A percentile compares a stretch with the other conserved stretches of the same genome.
Evolutionary conservation across 2,113 vertebrate species (phyloP).

Genomic region (Thunnus thynnus): DNA sequence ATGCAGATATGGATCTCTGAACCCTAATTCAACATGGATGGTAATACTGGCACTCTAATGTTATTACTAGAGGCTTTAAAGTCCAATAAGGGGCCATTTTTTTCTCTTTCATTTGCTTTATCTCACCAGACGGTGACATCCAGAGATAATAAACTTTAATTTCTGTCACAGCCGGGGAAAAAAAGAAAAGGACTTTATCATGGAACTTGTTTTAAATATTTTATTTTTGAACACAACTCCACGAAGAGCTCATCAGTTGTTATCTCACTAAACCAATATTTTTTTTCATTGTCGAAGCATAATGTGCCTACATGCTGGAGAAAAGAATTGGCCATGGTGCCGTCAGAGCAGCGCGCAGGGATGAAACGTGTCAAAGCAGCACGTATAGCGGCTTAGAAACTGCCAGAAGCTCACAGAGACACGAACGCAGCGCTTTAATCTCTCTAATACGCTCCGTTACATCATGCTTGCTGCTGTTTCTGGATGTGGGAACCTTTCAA

Average conservation of each 20-base stretch:
- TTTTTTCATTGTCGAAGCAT: constrained; percentile 9
- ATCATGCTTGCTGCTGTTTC: background rate
- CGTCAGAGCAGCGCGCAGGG: constrained; percentile 11
- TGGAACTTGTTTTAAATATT: constrained; percentile 35
- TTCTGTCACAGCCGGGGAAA: constrained; percentile 25
- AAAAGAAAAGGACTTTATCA: constrained; percentile 13
- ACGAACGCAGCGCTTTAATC: background rate
- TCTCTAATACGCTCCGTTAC: background rate
- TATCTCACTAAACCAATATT: constrained; percentile 24
- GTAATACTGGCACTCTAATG: constrained; percentile 43
- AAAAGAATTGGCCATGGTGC: background rate
- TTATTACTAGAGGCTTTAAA: constrained; percentile 38
- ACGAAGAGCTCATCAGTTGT: constrained; percentile 27
- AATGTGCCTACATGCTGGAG: background rate
- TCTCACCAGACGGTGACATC: constrained; percentile 41
- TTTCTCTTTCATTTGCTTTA: constrained; percentile 48
- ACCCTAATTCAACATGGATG: constrained; percentile 54
- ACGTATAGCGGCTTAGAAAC: background rate
- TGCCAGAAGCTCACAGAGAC: constrained; percentile 12
- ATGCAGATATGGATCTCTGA: constrained; percentile 37
- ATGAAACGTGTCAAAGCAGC: constrained; percentile 25
- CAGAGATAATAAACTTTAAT: constrained; percentile 57
- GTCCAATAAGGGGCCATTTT: constrained; percentile 37
- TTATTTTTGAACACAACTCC: constrained; percentile 34
- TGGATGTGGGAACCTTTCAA: background rate